Evolutionary conservation across 2,113 vertebrate genomes (phyloP), one percentile per base, ranked within the genome.

Genomic region (Stegastes partitus): DNA sequence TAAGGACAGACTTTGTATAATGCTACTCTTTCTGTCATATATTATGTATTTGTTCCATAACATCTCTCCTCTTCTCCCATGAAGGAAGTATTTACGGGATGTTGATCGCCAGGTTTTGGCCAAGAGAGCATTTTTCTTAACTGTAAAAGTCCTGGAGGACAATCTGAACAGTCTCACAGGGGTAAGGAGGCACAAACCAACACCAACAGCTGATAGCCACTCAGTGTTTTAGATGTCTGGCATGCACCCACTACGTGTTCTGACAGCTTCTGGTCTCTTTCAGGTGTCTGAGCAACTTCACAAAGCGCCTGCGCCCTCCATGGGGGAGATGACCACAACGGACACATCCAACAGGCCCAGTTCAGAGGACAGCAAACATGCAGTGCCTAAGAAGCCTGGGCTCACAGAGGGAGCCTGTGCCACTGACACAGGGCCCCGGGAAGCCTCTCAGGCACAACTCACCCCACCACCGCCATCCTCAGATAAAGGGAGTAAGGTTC

Each of bases 61-160:
- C 80, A 10, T 47, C 10, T 47, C 28, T 34, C 12, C 16, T 81
- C 31, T 28, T 78, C 47, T n/a, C 61, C 47, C 73, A 73, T 76
- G 0, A 86, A 99, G 98, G 95, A 99, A 99, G 81, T 99, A 98
- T 90, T 92, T 99, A 82, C 95, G 98, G 82, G 98, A 99, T 99
- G 98, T 97, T 63, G 98, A 99, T 94, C 98, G 98, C 59, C 98
- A 99, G 78, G 96, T 97, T 66, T 95, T 99, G 95, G 97, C 98
- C 26, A 97, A 98, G 78, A 95, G 96, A 89, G 98, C 98, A 79
- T 99, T 97, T 89, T 94, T 97, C 94, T 95, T 98, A 90, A 98
- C 96, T 84, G 97, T 99, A 88, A 97, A 97, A 90, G 98, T 99
- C 82, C 90, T 99, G 93, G 97, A 99, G 91, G 98, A 99, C 91